Percentiles rank a stretch among this genome's conserved stretches.
Evolutionary conservation across 2,888 invertebrate species (phyloP).

Genomic region (Xestia c-nigrum): DNA sequence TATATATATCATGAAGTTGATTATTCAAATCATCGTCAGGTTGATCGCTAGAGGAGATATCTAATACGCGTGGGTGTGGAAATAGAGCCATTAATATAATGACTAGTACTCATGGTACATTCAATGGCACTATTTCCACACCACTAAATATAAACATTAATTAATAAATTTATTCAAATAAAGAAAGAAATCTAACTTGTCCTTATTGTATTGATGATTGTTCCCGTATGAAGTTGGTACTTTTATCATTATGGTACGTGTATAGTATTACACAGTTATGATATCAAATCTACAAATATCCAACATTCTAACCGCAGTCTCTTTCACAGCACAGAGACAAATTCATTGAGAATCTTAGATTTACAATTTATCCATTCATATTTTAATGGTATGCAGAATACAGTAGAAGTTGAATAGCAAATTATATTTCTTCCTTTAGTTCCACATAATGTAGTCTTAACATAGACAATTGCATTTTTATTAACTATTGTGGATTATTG

Average conservation of each 20-base stretch:
- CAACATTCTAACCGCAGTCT: conserved; percentile 45
- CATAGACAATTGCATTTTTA: conserved; percentile 68
- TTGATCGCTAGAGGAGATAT: conserved; percentile 60
- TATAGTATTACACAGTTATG: conserved; percentile 48
- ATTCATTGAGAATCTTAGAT: conserved; percentile 37
- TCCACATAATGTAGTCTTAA: conserved; percentile 67
- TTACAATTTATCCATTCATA: conserved; percentile 44
- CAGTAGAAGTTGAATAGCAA: conserved; percentile 54
- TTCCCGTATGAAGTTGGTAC: conserved; percentile 71
- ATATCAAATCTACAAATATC: conserved; percentile 60
- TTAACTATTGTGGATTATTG: conserved; percentile 77
- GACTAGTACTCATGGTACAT: conserved; percentile 64
- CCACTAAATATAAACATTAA: conserved; percentile 68
- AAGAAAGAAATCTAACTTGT: conserved; percentile 77
- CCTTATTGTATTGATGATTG: conserved; percentile 71
- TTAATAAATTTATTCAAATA: conserved; percentile 65
- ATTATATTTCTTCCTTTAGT: conserved; percentile 80
- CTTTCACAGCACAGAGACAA: conserved; percentile 46
- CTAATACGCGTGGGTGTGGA: conserved; percentile 68
- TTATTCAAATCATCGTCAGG: conserved; percentile 55
- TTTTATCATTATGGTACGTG: conserved; percentile 49
- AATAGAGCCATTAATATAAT: conserved; percentile 49
- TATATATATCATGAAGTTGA: conserved; percentile 41
- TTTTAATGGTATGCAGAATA: conserved; percentile 56
- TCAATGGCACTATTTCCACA: conserved; percentile 68